Percentiles rank a stretch among this genome's conserved stretches.
These are phyloP conservation scores for Isurus oxyrinchus DNA, from an alignment of 2,113 vertebrate genomes.

Conservation along the genomic window DNA sequence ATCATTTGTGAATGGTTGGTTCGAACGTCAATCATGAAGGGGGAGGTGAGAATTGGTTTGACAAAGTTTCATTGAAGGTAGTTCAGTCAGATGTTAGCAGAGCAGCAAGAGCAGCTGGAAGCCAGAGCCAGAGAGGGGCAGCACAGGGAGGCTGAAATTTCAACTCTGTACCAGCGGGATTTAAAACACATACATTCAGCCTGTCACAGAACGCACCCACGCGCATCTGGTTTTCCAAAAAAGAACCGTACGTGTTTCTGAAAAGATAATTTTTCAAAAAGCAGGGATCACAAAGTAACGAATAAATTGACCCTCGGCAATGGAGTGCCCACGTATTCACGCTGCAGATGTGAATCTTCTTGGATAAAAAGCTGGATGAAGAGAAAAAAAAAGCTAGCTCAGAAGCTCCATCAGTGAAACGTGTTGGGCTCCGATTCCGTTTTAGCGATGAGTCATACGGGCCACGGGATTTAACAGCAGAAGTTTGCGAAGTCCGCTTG, in stretches of 20 bases:
- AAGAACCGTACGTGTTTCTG: neutral
- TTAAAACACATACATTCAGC: neutral
- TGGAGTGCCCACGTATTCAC: neutral
- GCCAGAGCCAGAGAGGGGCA: neutral
- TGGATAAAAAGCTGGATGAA: neutral
- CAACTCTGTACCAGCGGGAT: neutral
- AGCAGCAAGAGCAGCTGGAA: neutral
- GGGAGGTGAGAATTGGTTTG: neutral
- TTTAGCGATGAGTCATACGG: slow-evolving; percentile 16
- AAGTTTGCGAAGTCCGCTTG: neutral
- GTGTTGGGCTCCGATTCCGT: neutral
- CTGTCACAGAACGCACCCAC: neutral
- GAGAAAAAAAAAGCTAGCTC: neutral
- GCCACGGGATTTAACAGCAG: neutral
- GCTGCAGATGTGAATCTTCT: neutral
- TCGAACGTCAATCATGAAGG: neutral
- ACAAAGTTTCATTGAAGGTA: slow-evolving; percentile 27
- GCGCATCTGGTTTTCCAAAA: neutral
- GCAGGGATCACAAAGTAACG: neutral
- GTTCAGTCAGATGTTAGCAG: neutral
- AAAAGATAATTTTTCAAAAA: too few relatives aligned
- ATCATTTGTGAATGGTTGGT: neutral
- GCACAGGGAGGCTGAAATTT: neutral
- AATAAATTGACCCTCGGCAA: neutral
- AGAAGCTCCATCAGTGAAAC: slow-evolving; percentile 21